Conservation (phyloP, 2,113 vertebrate species). For the Ageneiosus marmoratus region DNA sequence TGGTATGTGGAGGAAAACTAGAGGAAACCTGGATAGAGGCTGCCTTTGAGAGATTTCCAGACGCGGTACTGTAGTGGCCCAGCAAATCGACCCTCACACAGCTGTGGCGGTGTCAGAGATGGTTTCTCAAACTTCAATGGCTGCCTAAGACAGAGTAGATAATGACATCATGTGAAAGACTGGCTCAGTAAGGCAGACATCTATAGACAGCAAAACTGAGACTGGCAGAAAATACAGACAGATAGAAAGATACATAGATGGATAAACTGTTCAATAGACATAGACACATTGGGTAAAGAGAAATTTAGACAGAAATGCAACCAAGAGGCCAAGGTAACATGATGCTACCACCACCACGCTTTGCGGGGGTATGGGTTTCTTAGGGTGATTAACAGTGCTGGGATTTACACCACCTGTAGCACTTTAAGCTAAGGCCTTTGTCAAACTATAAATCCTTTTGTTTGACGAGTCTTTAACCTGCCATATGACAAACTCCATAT, state of each 20-base stretch:
- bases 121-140: constrained; percentile 77
- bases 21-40: constrained; percentile 74
- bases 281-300: neutral
- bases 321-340: neutral
- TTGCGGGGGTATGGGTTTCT: neutral
- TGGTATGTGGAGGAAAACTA: neutral
- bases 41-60: constrained; percentile 79
- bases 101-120: constrained; percentile 64
- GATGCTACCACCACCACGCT: neutral
- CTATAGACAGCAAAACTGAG: neutral
- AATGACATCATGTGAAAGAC: constrained; percentile 15
- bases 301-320: neutral
- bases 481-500: neutral
- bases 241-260: neutral
- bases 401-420: neutral
- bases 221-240: constrained; percentile 3
- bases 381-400: neutral
- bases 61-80: constrained; percentile 79
- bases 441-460: neutral
- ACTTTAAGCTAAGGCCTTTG: neutral
- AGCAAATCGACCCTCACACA: constrained; percentile 77
- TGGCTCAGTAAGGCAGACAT: neutral
- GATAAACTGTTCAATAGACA: neutral
- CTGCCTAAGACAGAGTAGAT: constrained; percentile 63
- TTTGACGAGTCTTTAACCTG: neutral